Evolutionary conservation across 2,888 invertebrate genomes (phyloP).

Genomic region (Anthoptus insignis): DNA sequence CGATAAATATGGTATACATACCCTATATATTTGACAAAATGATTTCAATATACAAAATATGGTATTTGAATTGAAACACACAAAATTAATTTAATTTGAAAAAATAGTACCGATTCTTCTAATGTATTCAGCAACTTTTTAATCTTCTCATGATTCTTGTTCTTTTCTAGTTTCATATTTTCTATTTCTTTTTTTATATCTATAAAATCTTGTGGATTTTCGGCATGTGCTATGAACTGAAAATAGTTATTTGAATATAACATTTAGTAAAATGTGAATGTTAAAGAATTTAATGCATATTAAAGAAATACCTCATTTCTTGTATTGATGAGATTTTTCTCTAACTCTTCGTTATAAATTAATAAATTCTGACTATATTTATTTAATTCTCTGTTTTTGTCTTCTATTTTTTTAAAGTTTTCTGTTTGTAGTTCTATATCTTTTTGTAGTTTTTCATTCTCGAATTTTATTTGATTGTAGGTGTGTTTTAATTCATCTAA

Average conservation of each 20-base stretch:
- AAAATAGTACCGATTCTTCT: slow-evolving; percentile 65
- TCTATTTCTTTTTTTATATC: slow-evolving; percentile 66
- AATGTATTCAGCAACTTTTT: slow-evolving; percentile 64
- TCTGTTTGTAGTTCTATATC: slow-evolving; percentile 56
- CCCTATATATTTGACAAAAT: too few relatives aligned
- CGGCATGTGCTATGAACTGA: neutral
- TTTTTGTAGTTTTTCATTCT: slow-evolving; percentile 63
- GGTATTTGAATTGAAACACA: too few relatives aligned
- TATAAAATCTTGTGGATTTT: slow-evolving; percentile 6
- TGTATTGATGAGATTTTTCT: slow-evolving; percentile 63
- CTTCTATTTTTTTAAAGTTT: slow-evolving; percentile 57
- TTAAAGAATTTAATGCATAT: too few relatives aligned
- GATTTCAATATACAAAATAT: too few relatives aligned
- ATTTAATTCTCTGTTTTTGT: slow-evolving; percentile 62
- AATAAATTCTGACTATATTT: slow-evolving; percentile 61
- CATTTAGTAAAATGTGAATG: too few relatives aligned
- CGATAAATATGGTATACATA: too few relatives aligned
- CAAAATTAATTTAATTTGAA: neutral
- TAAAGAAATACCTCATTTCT: slow-evolving; percentile 69
- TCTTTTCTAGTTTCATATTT: slow-evolving; percentile 67
- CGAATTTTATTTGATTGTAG: slow-evolving; percentile 55
- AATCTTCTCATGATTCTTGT: slow-evolving; percentile 60
- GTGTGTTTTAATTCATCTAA: slow-evolving; percentile 58
- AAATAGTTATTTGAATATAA: too few relatives aligned
- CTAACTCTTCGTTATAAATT: slow-evolving; percentile 64